These are phyloP conservation scores for Benthosema pterotum DNA, from an alignment of 2,797 vertebrate genomes.

Conservation along the genomic window DNA sequence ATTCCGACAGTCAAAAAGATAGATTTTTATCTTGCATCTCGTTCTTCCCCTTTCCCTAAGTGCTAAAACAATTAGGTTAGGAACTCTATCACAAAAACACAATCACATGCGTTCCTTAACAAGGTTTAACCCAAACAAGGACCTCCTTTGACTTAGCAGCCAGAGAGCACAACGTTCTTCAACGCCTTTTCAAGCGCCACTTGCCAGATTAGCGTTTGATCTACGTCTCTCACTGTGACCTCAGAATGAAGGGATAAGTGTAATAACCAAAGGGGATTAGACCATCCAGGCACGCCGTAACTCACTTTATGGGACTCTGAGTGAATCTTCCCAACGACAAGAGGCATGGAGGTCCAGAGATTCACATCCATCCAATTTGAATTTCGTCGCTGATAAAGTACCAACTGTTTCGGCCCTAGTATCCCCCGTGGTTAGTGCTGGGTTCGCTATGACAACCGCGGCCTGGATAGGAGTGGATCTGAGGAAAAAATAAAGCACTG, in stretches of 20 bases:
- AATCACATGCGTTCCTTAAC: no score
- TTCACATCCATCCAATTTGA: constrained; percentile 53
- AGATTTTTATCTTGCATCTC: no score
- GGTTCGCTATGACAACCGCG: constrained; percentile 57
- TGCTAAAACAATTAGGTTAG: no score
- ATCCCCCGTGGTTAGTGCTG: constrained; percentile 50
- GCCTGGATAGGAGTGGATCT: constrained; percentile 54
- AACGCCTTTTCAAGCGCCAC: constrained; percentile 5
- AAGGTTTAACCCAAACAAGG: background rate
- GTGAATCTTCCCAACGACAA: constrained; percentile 54
- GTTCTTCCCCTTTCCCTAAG: no score
- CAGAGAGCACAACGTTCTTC: constrained; percentile 16
- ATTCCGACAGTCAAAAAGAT: no score
- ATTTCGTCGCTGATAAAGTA: constrained; percentile 40
- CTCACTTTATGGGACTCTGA: constrained; percentile 67
- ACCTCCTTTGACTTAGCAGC: constrained; percentile 3
- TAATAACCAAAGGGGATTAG: constrained; percentile 70
- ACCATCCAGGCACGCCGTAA: constrained; percentile 59
- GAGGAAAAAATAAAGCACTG: constrained; percentile 49
- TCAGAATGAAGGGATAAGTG: constrained; percentile 54
- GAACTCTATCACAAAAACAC: no score
- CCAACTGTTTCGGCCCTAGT: constrained; percentile 36
- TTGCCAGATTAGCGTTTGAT: constrained; percentile 49
- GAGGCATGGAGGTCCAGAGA: constrained; percentile 60
- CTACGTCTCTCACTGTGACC: constrained; percentile 59